Percentiles rank a stretch among this genome's conserved stretches.
These are phyloP conservation scores for Ciconia nigra DNA, from an alignment of 2,797 vertebrate genomes.

Conservation along the genomic window DNA sequence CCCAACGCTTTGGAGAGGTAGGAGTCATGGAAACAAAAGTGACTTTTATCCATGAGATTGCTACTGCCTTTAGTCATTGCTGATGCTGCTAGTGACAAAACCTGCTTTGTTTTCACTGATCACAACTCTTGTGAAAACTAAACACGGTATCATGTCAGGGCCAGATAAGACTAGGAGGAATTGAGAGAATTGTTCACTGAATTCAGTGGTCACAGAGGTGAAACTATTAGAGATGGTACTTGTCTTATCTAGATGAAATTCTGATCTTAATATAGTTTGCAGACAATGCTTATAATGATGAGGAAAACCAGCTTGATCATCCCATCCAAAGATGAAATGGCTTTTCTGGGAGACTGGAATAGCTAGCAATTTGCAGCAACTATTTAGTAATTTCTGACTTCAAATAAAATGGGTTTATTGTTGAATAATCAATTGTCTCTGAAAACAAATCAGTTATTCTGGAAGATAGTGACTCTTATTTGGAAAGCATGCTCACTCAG, in stretches of 20 bases:
- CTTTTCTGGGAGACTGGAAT: background rate
- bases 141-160: accelerated
- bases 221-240: background rate
- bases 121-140: background rate
- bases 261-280: background rate
- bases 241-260: background rate
- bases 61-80: background rate
- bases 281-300: background rate
- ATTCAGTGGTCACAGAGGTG: background rate
- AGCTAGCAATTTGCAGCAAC: background rate
- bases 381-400: background rate
- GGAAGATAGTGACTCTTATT: background rate
- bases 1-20: background rate
- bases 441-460: background rate
- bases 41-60: background rate
- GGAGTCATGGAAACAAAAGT: background rate
- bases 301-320: background rate
- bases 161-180: background rate
- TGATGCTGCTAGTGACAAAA: background rate
- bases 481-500: background rate
- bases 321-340: background rate
- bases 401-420: background rate
- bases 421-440: background rate
- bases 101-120: background rate
- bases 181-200: background rate